Evolutionary conservation across 1,140 invertebrate species (phyloP).

Genomic region (Cheumatopsyche charites): DNA sequence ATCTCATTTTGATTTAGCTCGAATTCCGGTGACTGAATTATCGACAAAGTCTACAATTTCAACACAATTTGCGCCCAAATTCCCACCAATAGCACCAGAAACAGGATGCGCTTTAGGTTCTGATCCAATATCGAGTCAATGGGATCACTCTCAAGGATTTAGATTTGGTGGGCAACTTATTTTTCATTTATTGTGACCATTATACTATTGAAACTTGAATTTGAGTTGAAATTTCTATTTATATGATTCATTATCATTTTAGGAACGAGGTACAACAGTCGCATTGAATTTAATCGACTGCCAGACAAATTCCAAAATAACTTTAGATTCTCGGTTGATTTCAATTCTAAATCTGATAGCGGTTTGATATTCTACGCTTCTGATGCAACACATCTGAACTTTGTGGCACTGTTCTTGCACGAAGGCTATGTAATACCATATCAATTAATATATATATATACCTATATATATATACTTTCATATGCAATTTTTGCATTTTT

Average conservation of each 20-base stretch:
- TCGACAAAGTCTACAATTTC: background rate
- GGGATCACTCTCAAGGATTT: constrained; percentile 54
- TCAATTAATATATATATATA: background rate
- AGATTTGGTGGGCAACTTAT: constrained; percentile 59
- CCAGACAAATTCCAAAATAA: constrained; percentile 68
- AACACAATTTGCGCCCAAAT: background rate
- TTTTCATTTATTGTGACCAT: constrained; percentile 8
- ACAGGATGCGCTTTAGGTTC: constrained; percentile 55
- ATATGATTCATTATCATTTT: constrained; percentile 19
- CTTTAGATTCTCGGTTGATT: constrained; percentile 79
- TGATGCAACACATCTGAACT: constrained; percentile 72
- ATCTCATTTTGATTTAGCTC: too few relatives aligned
- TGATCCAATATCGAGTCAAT: constrained; percentile 52
- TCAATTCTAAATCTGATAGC: constrained; percentile 84
- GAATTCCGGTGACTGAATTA: too few relatives aligned
- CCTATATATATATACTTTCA: too few relatives aligned
- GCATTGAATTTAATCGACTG: constrained; percentile 72
- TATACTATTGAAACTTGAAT: too few relatives aligned
- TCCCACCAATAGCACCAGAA: constrained; percentile 39
- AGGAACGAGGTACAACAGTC: constrained; percentile 73
- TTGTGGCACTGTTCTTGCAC: constrained; percentile 80
- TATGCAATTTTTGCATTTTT: too few relatives aligned
- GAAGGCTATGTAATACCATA: constrained; percentile 76
- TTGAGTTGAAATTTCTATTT: constrained; percentile 1
- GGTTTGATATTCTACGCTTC: constrained; percentile 83